Evolutionary conservation across 2,888 invertebrate species (phyloP), one percentile per base, ranked within the genome.

Genomic region (Ochropacha duplaris): DNA sequence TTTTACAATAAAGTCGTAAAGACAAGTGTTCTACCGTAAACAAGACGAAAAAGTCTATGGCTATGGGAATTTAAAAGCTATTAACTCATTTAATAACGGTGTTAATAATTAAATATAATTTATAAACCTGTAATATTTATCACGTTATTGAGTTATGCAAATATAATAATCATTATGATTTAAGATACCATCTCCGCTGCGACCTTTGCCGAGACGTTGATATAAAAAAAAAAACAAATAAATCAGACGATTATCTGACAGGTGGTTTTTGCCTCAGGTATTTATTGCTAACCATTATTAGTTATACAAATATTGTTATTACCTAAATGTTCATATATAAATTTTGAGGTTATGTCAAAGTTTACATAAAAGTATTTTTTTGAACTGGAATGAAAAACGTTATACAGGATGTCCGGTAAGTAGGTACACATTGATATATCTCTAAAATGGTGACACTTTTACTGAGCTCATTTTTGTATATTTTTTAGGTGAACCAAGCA

Each of bases 301-400:
- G 44, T 19, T 44, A 19, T 16, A 44, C 44, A 44, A 44, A 44
- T 19, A 44, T n/a, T 44, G n/a, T 44, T 19, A 44, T 44, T 19
- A n/a, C n/a, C n/a, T n/a, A 44, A 9, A 44, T 19, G n/a, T 44
- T 0, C 5, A 5, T n/a, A 44, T 19, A 9, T 16, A 44, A 9
- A 36, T 9, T 12, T 19, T 1, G 5, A 2, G 1, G 5, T 44
- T 44, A 2, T 19, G 54, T 59, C 64, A 71, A 58, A 57, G 64
- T 64, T 62, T 63, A 59, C 56, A n/a, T 26, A 51, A 36, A 34
- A n/a, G 1, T 31, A 31, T n/a, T n/a, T n/a, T n/a, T n/a, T n/a
- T n/a, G n/a, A n/a, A n/a, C n/a, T n/a, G n/a, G n/a, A n/a, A n/a
- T n/a, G n/a, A n/a, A n/a, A n/a, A n/a, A n/a, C n/a, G n/a, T n/a